Evolutionary conservation across 1,140 invertebrate species (phyloP).

Genomic region (Ceratosolen solmsi): DNA sequence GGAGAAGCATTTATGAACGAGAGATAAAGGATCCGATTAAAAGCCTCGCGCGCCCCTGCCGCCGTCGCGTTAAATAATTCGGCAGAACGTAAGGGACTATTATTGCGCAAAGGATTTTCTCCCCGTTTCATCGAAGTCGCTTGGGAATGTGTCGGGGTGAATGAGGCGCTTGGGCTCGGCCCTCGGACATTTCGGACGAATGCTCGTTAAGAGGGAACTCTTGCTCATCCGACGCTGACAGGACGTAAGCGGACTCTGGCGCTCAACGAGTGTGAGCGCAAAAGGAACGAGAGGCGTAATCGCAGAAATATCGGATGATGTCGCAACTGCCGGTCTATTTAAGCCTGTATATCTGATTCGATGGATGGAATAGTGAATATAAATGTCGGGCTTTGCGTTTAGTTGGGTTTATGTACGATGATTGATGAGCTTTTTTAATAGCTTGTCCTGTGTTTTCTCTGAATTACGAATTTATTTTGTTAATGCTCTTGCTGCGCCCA

Average conservation of each 20-base stretch:
- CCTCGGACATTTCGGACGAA: background rate
- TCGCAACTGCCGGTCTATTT: background rate
- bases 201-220: background rate
- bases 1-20: no score
- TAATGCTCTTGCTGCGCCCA: background rate
- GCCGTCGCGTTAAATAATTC: background rate
- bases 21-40: no score
- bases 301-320: background rate
- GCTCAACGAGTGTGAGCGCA: background rate
- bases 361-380: background rate
- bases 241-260: background rate
- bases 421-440: background rate
- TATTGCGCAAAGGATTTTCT: background rate
- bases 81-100: background rate
- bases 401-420: background rate
- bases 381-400: background rate
- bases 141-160: background rate
- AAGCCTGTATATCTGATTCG: background rate
- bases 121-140: background rate
- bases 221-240: background rate
- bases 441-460: background rate
- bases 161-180: no score
- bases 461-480: background rate
- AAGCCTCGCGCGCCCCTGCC: no score
- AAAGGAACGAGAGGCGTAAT: background rate